Base-by-base conservation (phyloP, 2,888 invertebrate genomes). In the Patella ulyssiponensis region DNA sequence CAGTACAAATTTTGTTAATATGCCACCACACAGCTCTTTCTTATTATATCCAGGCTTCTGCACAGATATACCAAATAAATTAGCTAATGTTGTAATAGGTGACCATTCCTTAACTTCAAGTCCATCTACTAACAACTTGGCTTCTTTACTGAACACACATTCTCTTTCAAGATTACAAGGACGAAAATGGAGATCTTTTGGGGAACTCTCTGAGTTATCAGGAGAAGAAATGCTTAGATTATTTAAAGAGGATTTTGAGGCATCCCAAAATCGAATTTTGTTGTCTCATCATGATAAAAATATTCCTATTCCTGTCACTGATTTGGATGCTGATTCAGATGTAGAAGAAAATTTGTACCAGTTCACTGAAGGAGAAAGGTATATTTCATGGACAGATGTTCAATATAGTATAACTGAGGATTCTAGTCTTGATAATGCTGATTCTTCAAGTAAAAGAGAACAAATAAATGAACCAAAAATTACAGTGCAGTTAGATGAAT, bases 111-210 rank as follows among this genome's bases (percentile, higher is more conserved):
- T 27, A 33, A 33, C 44, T 20, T 23, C 11, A 23, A 74, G 74
- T 56, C 74, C 33, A n/a, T 56, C 74, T 56, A 44, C 56, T 33
- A 33, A 58, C 33, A 74, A 33, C n/a, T 15, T 56, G 20, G 23
- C 33, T 27, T n/a, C 15, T 15, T n/a, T 33, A 14, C 9, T 56
- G n/a, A 27, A 23, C 17, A 74, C 9, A 11, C 54, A 33, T n/a
- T 58, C 56, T 7, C 9, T 33, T 23, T 56, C 52, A 53, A 77
- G 78, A 33, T 27, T 81, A 15, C 51, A 52, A 17, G 82, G 82
- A 23, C 73, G 82, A 70, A 52, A 56, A 52, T 77, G 80, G 11
- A 77, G 77, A 27, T 82, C 82, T n/a, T 23, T 56, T 14, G 74
- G 64, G 0, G 74, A 74, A 23, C 56, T 82, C 23, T 75, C 73